Conservation (phyloP, 2,113 vertebrate species). For the Anser brachyrhynchus region DNA sequence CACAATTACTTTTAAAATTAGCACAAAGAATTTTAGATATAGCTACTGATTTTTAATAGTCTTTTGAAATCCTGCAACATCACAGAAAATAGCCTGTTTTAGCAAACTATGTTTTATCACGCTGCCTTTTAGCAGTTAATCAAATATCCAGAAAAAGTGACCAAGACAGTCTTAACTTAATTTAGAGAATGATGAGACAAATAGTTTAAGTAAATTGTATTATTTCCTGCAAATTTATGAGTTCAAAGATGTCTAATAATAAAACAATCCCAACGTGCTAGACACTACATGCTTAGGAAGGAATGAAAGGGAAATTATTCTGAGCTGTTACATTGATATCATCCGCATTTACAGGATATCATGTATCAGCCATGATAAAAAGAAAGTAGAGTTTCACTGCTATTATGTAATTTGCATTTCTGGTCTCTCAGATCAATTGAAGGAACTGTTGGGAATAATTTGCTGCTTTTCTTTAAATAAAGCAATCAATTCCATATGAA, state of each 20-base stretch:
- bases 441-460: not conserved
- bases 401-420: rapidly evolving
- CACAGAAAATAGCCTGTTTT: not conserved
- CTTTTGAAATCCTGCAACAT: not conserved
- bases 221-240: slow-evolving; percentile 11
- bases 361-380: not conserved
- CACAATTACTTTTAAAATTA: not conserved
- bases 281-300: not conserved
- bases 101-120: not conserved
- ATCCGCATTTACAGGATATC: not conserved
- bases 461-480: not conserved
- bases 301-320: not conserved
- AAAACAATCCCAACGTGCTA: not conserved
- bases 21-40: not conserved
- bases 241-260: not conserved
- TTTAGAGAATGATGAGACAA: slow-evolving; percentile 4
- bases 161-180: not conserved
- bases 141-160: not conserved
- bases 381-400: not conserved
- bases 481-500: not conserved
- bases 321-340: not conserved
- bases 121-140: not conserved
- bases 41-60: not conserved
- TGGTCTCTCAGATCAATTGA: not conserved
- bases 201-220: not conserved